Evolutionary conservation across 35 echinoderm and acorn worm species (phyloP).

Genomic region (Ophioderma brevispina): DNA sequence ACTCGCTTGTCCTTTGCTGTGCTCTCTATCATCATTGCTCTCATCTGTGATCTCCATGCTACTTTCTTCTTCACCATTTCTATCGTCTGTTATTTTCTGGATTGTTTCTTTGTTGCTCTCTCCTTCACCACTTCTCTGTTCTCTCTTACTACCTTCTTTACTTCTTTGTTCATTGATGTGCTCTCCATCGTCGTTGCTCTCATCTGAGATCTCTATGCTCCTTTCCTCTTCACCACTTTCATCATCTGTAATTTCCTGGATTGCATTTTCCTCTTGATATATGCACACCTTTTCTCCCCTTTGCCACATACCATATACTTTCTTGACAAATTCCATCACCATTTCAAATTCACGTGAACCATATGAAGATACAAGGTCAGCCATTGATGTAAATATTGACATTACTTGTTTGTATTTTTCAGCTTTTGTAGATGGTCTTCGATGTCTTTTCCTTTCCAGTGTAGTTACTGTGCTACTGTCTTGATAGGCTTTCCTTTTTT

Average conservation of each 20-base stretch:
- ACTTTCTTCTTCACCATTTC: no score
- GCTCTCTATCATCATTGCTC: no score
- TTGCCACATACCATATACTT: background rate
- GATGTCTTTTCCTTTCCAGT: background rate
- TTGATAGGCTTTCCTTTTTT: background rate
- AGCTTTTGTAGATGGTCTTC: background rate
- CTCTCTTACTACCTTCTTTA: no score
- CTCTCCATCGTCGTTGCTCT: no score
- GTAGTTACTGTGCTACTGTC: no score
- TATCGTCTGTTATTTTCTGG: no score
- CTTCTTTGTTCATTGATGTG: no score
- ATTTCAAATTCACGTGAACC: background rate
- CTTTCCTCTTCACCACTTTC: background rate
- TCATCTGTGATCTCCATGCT: no score
- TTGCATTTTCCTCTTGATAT: background rate
- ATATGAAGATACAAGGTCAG: background rate
- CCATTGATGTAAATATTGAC: background rate
- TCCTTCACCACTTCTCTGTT: no score
- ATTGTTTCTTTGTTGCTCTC: no score
- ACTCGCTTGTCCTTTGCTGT: no score
- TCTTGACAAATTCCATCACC: background rate
- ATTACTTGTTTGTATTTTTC: background rate
- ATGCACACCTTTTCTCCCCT: background rate
- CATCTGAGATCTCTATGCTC: no score
- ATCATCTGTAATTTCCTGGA: background rate